Percentiles rank a stretch among this genome's conserved stretches.
Conservation (phyloP, 2,797 vertebrate species). For the Pteronotus mesoamericanus region DNA sequence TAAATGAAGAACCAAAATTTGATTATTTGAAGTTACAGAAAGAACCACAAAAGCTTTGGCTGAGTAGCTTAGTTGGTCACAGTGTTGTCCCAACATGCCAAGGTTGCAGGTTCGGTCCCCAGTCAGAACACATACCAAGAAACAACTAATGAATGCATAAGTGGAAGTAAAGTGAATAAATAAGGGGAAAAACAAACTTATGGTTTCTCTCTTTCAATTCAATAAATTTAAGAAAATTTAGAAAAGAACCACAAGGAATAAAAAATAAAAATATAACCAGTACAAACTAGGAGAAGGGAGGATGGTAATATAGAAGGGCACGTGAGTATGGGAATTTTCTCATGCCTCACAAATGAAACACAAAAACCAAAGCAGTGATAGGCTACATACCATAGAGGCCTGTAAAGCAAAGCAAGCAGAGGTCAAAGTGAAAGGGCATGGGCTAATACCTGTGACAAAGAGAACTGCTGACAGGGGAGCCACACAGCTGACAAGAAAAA, state of each 20-base stretch:
- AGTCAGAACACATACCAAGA: not conserved
- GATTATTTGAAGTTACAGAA: not conserved
- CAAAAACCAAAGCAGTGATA: rapidly evolving
- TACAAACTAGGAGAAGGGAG: not conserved
- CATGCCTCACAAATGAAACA: not conserved
- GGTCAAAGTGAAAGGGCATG: not conserved
- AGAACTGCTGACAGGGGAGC: not conserved
- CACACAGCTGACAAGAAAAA: not conserved
- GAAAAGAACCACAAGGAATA: not conserved
- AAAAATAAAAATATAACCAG: not conserved
- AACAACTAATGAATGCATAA: not conserved
- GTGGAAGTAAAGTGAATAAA: too few species aligned
- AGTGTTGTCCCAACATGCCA: too few species aligned
- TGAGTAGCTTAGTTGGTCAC: not conserved
- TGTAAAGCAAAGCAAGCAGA: too few species aligned
- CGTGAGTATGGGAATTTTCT: rapidly evolving
- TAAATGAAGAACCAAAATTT: not conserved
- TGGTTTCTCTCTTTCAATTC: not conserved
- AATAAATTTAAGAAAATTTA: not conserved
- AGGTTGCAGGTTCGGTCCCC: not conserved
- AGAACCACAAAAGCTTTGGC: not conserved
- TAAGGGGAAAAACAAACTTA: not conserved
- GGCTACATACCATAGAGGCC: not conserved
- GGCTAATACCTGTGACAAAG: not conserved
- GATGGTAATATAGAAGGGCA: not conserved